Percentiles rank a stretch among this genome's conserved stretches.
These are phyloP conservation scores for Helleia helle DNA, from an alignment of 2,888 invertebrate species.

Conservation along the genomic window DNA sequence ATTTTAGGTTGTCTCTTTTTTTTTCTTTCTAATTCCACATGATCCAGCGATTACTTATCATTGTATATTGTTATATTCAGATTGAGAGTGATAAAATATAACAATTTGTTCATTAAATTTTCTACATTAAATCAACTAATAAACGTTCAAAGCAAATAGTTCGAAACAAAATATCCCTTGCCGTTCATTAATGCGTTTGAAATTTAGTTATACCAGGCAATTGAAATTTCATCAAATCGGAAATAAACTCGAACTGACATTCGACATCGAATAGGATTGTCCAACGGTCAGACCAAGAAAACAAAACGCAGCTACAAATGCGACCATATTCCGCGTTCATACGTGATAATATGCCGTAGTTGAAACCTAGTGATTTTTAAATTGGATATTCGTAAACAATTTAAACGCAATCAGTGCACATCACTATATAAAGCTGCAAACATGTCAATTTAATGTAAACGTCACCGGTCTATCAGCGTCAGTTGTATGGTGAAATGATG, in stretches of 20 bases:
- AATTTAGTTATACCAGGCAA: constrained; percentile 17
- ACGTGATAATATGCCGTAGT: constrained; percentile 13
- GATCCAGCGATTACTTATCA: no score
- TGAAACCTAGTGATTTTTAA: no score
- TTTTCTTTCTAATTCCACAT: no score
- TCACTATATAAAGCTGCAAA: constrained; percentile 28
- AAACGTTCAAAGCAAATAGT: no score
- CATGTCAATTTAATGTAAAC: constrained; percentile 32
- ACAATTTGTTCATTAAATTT: no score
- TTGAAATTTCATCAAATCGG: constrained; percentile 20
- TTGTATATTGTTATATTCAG: no score
- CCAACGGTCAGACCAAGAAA: constrained; percentile 11
- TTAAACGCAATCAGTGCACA: constrained; percentile 31
- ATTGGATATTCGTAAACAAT: constrained; percentile 28
- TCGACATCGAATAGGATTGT: constrained; percentile 17
- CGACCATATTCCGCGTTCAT: constrained; percentile 13
- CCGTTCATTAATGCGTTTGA: constrained; percentile 14
- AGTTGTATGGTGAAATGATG: constrained; percentile 41
- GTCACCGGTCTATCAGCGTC: constrained; percentile 40
- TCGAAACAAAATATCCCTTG: no score
- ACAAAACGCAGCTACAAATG: constrained; percentile 6
- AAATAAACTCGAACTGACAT: constrained; percentile 21
- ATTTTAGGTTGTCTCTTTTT: no score
- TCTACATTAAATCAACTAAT: no score
- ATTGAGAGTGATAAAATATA: no score